A percentile compares a stretch with the other conserved stretches of the same genome.
These are phyloP conservation scores for Lasiurus cinereus DNA, from an alignment of 2,113 vertebrate species.

Conservation along the genomic window DNA sequence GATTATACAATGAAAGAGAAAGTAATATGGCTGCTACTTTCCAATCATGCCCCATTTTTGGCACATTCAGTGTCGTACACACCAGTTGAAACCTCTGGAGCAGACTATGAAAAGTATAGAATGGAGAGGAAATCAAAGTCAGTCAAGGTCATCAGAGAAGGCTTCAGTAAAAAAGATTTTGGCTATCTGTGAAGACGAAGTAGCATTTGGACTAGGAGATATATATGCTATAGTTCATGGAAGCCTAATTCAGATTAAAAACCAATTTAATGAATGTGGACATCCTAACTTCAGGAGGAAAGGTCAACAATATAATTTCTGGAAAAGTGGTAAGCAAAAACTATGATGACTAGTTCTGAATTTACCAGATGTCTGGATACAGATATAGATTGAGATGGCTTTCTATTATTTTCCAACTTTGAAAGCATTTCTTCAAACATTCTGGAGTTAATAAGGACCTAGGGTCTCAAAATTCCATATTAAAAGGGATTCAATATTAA, in stretches of 20 bases:
- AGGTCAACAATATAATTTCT: background rate
- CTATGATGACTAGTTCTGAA: background rate
- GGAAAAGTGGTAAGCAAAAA: background rate
- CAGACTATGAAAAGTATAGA: background rate
- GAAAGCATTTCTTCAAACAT: constrained; percentile 50
- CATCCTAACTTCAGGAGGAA: background rate
- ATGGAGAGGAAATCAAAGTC: background rate
- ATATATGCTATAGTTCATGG: background rate
- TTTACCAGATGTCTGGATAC: background rate
- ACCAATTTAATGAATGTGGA: background rate
- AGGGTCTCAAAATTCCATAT: constrained; percentile 39
- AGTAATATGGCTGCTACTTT: background rate
- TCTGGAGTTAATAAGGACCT: constrained; percentile 42
- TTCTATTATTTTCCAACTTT: constrained; percentile 37
- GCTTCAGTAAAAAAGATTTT: background rate
- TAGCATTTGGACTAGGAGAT: background rate
- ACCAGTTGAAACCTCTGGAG: background rate
- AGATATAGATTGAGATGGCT: background rate
- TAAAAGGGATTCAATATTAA: constrained; percentile 66
- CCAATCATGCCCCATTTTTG: background rate
- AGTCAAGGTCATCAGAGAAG: background rate
- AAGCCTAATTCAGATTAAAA: background rate
- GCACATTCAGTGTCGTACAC: accelerated
- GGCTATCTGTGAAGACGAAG: background rate
- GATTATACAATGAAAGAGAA: background rate